Evolutionary conservation across 53 echinoderm and acorn worm genomes (phyloP).

Genomic region (Temnopleurus reevesii): DNA sequence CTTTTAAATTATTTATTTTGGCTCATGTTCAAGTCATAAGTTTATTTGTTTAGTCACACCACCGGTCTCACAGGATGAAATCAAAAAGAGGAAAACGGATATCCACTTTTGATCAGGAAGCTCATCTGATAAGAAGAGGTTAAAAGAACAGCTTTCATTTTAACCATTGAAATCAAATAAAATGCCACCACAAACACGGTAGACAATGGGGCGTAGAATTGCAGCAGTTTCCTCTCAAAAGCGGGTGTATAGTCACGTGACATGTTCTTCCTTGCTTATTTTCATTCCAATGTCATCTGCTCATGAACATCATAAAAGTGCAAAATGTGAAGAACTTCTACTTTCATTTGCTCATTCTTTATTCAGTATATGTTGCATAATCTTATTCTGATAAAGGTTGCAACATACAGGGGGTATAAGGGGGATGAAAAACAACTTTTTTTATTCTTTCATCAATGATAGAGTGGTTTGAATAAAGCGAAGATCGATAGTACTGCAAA

Average conservation of each 20-base stretch:
- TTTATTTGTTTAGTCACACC: slow-evolving; percentile 8
- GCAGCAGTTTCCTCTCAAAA: background rate
- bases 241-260: background rate
- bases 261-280: background rate
- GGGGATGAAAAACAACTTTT: background rate
- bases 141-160: slow-evolving; percentile 7
- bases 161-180: background rate
- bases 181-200: background rate
- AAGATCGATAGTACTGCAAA: background rate
- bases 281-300: background rate
- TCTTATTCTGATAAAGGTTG: background rate
- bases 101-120: slow-evolving; percentile 23
- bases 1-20: background rate
- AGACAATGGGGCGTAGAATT: background rate
- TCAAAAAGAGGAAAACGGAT: slow-evolving; percentile 14
- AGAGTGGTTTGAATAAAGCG: background rate
- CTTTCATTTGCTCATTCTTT: background rate
- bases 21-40: background rate
- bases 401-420: background rate
- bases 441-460: slow-evolving; percentile 10
- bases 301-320: background rate
- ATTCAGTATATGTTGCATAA: background rate
- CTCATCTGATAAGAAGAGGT: background rate
- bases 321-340: background rate
- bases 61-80: slow-evolving; percentile 28